Conservation (phyloP, 1,140 invertebrate genomes). For the Drosophila sturtevanti region DNA sequence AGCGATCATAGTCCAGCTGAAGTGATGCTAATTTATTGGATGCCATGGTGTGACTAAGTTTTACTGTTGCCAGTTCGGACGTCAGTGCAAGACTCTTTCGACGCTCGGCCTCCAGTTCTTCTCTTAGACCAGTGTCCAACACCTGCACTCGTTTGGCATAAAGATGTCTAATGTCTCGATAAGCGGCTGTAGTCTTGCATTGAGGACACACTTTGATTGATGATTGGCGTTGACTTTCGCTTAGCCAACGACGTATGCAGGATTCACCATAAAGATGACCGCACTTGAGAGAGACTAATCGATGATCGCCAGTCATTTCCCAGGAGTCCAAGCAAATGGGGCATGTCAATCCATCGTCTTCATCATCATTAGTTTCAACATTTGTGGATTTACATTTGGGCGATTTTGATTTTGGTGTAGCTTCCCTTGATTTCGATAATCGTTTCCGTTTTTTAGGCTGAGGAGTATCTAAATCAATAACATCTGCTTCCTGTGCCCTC, state of each 20-base stretch:
- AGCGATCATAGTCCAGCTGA: slow-evolving; percentile 53
- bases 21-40: slow-evolving; percentile 39
- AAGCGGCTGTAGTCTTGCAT: slow-evolving; percentile 91
- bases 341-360: slow-evolving; percentile 88
- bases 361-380: slow-evolving; percentile 65
- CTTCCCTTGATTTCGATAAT: neutral
- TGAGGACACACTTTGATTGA: slow-evolving; percentile 89
- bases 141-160: slow-evolving; percentile 87
- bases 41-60: slow-evolving; percentile 84
- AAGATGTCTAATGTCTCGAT: slow-evolving; percentile 90
- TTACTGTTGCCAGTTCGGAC: slow-evolving; percentile 84
- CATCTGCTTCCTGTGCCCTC: neutral
- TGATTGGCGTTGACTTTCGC: slow-evolving; percentile 73
- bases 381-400: neutral
- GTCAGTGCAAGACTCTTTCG: slow-evolving; percentile 82
- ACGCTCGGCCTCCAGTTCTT: slow-evolving; percentile 85
- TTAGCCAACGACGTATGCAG: slow-evolving; percentile 93
- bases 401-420: neutral
- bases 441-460: neutral
- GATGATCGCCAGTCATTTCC: slow-evolving; percentile 93
- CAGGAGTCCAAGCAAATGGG: slow-evolving; percentile 94
- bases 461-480: neutral
- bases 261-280: slow-evolving; percentile 94
- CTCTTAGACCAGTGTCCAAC: slow-evolving; percentile 85
- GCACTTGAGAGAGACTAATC: slow-evolving; percentile 92